Evolutionary conservation across 2,113 vertebrate species (phyloP).

Genomic region (Blennius ocellaris): DNA sequence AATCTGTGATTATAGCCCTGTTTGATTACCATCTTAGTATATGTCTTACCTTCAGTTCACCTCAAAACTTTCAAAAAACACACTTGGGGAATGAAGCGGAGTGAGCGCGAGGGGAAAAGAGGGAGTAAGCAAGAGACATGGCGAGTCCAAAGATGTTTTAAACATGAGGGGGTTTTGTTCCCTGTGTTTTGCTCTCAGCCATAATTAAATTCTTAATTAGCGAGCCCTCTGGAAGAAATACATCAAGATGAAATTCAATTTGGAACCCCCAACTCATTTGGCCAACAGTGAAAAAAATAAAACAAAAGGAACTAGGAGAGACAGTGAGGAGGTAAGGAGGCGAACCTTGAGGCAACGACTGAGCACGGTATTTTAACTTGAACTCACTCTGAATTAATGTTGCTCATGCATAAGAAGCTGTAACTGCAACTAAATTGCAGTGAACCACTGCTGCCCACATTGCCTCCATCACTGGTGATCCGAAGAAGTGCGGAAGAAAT

Average conservation of each 20-base stretch:
- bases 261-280: slow-evolving; percentile 58
- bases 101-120: neutral
- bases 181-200: slow-evolving; percentile 75
- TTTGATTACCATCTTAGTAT: slow-evolving; percentile 59
- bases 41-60: slow-evolving; percentile 65
- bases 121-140: neutral
- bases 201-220: slow-evolving; percentile 85
- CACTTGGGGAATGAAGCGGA: slow-evolving; percentile 9
- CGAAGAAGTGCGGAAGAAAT: slow-evolving; percentile 4
- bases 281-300: slow-evolving; percentile 35
- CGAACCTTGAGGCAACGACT: slow-evolving; percentile 42
- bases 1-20: slow-evolving; percentile 35
- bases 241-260: slow-evolving; percentile 71
- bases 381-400: slow-evolving; percentile 16
- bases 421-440: slow-evolving; percentile 39
- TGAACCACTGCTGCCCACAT: slow-evolving; percentile 9
- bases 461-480: slow-evolving; percentile 15
- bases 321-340: slow-evolving; percentile 31
- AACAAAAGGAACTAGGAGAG: slow-evolving; percentile 39
- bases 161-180: slow-evolving; percentile 77
- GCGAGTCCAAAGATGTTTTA: slow-evolving; percentile 69
- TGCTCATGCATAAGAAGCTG: slow-evolving; percentile 30
- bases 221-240: slow-evolving; percentile 70
- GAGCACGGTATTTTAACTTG: slow-evolving; percentile 35
- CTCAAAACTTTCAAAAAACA: slow-evolving; percentile 57